Base-by-base conservation (phyloP, 2,888 invertebrate genomes). In the Apamea sordens region DNA sequence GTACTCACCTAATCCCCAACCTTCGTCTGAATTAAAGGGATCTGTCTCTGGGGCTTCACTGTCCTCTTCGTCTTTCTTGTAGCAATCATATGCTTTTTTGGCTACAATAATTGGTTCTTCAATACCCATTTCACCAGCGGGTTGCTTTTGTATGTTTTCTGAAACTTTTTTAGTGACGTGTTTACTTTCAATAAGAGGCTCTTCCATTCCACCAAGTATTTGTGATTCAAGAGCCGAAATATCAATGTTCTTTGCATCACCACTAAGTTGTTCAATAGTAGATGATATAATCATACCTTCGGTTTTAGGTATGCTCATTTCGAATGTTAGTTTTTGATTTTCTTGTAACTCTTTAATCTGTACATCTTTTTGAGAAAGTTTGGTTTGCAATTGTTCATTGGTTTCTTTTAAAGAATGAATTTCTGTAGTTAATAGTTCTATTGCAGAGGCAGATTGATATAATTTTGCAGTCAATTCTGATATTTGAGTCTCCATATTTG, bases 81-180 rank as follows among this genome's bases (percentile, higher is more conserved):
- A 97, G 89, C 97, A 97, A 3, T 96, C 80, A 88, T 97, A 97
- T 0, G 97, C 94, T 90, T 97, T 97, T 90, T 97, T 97, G 24
- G 97, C 95, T 61, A 96, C 94, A 83, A 97, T 97, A 0, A 94
- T 79, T 75, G 94, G 92, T 89, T 97, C 97, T 56, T 90, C 80
- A n/a, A 92, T 85, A 83, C 79, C 89, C 74, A 86, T 82, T 73
- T 88, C 80, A 71, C 88, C 82, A 28, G 84, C 68, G 53, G 91
- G 80, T 82, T 91, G 84, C 80, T 91, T 90, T 87, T 93, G 89
- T 82, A 90, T 82, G 24, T 89, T 84, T 80, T 94, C 93, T 56
- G 92, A 83, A 67, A 90, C 85, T 91, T 93, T 93, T 79, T 91
- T 92, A 24, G 79, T 80, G 59, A 83, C 82, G 71, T 89, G 89